Conservation (phyloP, 2,113 vertebrate species). For the Grammomys dolichurus region DNA sequence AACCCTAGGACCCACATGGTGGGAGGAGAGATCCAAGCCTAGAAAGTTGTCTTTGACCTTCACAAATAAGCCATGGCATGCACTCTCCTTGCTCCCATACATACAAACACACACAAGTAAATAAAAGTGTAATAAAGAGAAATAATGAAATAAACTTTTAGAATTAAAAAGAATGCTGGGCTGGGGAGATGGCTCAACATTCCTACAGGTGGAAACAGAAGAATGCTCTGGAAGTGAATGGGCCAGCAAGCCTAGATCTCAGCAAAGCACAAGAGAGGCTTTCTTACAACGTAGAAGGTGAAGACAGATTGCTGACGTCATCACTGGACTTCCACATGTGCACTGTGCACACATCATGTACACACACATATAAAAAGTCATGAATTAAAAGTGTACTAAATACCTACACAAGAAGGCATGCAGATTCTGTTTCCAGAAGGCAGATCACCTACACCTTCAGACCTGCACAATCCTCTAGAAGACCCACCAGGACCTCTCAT, state of each 20-base stretch:
- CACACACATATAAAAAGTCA: neutral
- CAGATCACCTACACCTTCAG: neutral
- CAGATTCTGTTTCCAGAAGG: neutral
- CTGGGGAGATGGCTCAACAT: neutral
- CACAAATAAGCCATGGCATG: no score
- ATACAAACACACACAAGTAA: no score
- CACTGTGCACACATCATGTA: neutral
- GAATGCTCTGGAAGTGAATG: neutral
- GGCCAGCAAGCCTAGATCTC: neutral
- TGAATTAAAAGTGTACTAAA: neutral
- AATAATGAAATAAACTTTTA: neutral
- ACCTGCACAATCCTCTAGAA: neutral
- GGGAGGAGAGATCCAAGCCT: neutral
- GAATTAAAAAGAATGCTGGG: slow-evolving; percentile 3
- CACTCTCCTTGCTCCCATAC: no score
- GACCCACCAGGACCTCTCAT: neutral
- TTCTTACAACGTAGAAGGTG: neutral
- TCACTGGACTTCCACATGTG: no score
- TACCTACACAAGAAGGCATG: neutral
- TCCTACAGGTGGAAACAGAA: neutral
- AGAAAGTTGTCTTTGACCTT: no score
- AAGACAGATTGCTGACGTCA: neutral
- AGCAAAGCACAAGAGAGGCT: neutral
- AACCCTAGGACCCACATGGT: neutral
- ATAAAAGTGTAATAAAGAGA: neutral